A percentile compares a stretch with the other conserved stretches of the same genome.
These are phyloP conservation scores for Lagorchestes hirsutus DNA, from an alignment of 2,797 vertebrate genomes.

Conservation along the genomic window DNA sequence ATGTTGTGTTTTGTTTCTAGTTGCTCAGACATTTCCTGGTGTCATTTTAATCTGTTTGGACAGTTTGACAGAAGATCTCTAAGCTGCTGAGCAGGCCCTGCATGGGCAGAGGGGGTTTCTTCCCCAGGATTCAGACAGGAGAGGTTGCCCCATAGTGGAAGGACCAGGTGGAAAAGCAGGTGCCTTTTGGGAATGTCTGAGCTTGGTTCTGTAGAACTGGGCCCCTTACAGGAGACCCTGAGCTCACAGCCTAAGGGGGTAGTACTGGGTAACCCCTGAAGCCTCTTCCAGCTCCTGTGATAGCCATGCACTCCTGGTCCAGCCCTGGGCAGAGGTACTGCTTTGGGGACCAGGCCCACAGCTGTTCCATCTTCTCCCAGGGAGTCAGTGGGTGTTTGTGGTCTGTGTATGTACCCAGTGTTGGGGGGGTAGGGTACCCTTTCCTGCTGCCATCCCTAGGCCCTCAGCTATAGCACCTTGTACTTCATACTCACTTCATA, in stretches of 20 bases:
- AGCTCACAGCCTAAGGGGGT: background rate
- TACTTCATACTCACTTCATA: no score
- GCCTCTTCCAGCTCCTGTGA: background rate
- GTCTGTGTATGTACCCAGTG: no score
- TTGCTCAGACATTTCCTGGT: background rate
- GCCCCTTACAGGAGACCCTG: conserved; percentile 24
- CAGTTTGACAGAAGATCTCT: background rate
- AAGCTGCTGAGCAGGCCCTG: background rate
- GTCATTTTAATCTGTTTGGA: background rate
- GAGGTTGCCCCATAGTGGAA: background rate
- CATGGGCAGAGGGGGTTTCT: background rate
- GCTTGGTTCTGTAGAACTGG: conserved; percentile 8
- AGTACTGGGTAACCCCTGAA: background rate
- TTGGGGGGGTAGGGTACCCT: background rate
- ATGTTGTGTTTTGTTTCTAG: no score
- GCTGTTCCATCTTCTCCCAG: background rate
- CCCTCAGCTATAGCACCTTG: no score
- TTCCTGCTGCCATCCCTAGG: background rate
- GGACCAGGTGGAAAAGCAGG: background rate
- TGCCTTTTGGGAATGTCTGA: background rate
- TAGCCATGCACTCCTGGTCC: background rate
- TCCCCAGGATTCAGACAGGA: background rate
- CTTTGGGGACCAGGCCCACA: background rate
- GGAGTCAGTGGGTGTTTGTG: background rate
- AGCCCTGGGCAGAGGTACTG: background rate